A percentile compares a stretch with the other conserved stretches of the same genome.
These are phyloP conservation scores for Aleiodes sp. DNA, from an alignment of 1,140 invertebrate species.

Conservation along the genomic window DNA sequence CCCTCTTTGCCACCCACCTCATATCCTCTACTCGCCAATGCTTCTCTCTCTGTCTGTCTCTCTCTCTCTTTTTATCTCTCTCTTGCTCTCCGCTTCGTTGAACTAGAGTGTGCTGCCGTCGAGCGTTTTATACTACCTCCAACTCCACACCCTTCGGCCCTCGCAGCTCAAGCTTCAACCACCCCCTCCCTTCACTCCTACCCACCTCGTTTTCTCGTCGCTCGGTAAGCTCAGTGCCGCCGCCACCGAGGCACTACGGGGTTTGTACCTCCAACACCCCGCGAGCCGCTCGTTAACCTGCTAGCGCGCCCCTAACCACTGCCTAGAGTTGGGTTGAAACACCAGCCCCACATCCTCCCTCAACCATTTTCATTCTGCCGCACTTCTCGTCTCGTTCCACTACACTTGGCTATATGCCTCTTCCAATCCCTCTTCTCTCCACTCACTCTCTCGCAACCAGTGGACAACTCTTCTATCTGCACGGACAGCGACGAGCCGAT, in stretches of 20 bases:
- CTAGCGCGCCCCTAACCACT: constrained; percentile 55
- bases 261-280: constrained; percentile 23
- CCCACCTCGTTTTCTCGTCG: constrained; percentile 37
- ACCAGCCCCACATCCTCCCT: constrained; percentile 21
- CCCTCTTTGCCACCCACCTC: constrained; percentile 39
- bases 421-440: neutral
- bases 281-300: constrained; percentile 59
- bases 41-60: neutral
- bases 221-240: constrained; percentile 26
- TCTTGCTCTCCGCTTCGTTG: neutral
- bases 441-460: neutral
- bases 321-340: constrained; percentile 40
- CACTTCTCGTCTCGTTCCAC: neutral
- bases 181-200: constrained; percentile 15
- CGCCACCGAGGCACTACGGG: constrained; percentile 23
- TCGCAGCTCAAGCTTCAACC: too few species aligned
- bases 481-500: neutral
- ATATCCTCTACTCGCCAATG: constrained; percentile 30
- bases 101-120: neutral
- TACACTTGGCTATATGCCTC: too few species aligned
- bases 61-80: neutral
- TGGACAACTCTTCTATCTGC: neutral
- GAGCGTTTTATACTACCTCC: constrained; percentile 43
- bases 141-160: too few species aligned
- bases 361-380: neutral